Conservation (phyloP, 2,113 vertebrate genomes). For the Dipodomys ordii region DNA sequence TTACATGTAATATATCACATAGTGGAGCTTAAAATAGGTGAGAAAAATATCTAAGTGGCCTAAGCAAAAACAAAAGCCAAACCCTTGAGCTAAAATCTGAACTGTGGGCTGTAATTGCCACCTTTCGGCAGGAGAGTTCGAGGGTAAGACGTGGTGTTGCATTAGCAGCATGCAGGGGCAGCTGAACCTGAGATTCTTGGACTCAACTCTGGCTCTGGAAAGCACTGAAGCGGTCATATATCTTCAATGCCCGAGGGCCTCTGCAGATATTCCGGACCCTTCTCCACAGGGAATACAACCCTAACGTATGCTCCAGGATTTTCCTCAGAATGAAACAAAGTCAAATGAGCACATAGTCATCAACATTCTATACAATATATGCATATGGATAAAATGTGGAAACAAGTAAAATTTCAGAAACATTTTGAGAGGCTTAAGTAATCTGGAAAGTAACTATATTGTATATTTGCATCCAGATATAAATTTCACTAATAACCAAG, state of each 20-base stretch:
- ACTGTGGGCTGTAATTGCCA: neutral
- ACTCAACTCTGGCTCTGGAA: neutral
- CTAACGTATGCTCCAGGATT: neutral
- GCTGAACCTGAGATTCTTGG: neutral
- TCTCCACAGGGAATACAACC: neutral
- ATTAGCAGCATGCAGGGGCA: neutral
- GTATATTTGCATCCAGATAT: neutral
- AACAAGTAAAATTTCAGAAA: neutral
- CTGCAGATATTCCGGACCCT: neutral
- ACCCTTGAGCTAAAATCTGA: neutral
- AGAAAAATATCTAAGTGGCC: neutral
- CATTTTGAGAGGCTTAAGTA: neutral
- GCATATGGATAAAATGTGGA: neutral
- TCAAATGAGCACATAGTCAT: neutral
- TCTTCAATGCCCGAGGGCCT: neutral
- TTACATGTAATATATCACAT: neutral
- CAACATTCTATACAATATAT: neutral
- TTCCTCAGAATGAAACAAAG: constrained; percentile 9
- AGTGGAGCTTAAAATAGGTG: neutral
- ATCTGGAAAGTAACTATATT: neutral
- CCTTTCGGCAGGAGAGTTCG: neutral
- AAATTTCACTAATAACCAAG: neutral
- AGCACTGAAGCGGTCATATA: no score
- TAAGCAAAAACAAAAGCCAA: neutral
- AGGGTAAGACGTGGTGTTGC: neutral